Percentiles rank a stretch among this genome's conserved stretches.
phyloP scores from a whole-genome alignment of 2,113 vertebrate species.

The Sturnus vulgaris region DNA sequence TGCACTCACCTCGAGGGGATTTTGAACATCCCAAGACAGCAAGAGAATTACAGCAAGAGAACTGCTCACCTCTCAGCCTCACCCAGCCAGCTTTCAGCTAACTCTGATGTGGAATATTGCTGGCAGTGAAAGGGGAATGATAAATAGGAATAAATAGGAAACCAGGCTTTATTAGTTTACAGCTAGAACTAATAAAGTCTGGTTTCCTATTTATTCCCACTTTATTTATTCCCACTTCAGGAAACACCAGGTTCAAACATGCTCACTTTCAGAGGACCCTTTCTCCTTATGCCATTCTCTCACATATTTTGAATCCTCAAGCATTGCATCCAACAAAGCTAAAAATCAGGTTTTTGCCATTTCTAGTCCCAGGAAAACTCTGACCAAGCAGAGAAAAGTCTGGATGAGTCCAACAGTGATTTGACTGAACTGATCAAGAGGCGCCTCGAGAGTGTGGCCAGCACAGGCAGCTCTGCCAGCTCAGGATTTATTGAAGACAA shows the following conservation, averaged over 20 bases:
- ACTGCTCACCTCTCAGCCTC: neutral
- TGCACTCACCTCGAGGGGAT: neutral
- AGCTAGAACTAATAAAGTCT: neutral
- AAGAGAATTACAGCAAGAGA: neutral
- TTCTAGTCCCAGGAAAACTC: conserved; percentile 77
- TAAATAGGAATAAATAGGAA: neutral
- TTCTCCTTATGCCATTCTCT: neutral
- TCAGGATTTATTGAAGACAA: conserved; percentile 96
- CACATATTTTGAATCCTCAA: neutral
- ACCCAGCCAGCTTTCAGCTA: neutral
- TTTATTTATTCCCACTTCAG: neutral
- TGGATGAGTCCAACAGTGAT: conserved; percentile 78
- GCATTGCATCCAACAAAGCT: neutral
- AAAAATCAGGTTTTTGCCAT: neutral
- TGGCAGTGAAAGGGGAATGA: neutral
- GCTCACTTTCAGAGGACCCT: neutral
- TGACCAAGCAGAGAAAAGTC: conserved; percentile 73
- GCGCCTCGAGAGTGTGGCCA: conserved; percentile 89
- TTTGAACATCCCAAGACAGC: neutral
- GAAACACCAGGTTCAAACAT: neutral
- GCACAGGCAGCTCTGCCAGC: conserved; percentile 91
- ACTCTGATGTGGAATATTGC: neutral
- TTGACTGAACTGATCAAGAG: conserved; percentile 88
- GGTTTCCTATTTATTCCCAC: neutral
- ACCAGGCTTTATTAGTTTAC: neutral